Base-by-base conservation (phyloP, 1,140 invertebrate genomes). In the Panulirus ornatus region DNA sequence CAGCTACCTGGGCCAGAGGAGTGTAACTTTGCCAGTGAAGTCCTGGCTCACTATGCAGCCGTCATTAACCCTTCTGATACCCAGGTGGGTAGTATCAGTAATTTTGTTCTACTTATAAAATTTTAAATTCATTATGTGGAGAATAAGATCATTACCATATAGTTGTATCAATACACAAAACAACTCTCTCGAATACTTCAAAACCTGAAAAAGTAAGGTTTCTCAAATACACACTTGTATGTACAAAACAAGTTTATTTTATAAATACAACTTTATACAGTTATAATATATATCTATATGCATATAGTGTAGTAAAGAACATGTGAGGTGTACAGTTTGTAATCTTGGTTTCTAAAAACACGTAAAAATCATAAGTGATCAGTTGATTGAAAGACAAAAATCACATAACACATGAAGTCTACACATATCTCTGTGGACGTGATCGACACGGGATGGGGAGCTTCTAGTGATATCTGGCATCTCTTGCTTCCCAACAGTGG, bases 241-340 rank as follows among this genome's bases (percentile, higher is more conserved):
- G 88, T 89, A 89, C 88, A 89, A 89, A 89, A 89, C 81, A 83
- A 89, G 71, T 89, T 89, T 89, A 89, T 89, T 89, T 89, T 89
- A 89, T 89, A 89, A 89, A 89, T 89, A 89, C 88, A 89, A 76
- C 79, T 89, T 89, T 89, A 89, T 89, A 89, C 88, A 89, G 79
- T 89, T 73, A 89, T 81, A 89, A 89, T 89, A 89, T 89, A 89
- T 83, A 89, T 89, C 81, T 89, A 82, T 89, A 89, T 89, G 88
- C 88, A 83, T 83, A 82, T 73, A 81, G 88, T 89, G 88, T 89
- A 89, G 78, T 89, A 54, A 89, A 89, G 88, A 89, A 89, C 79
- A 89, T 82, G 88, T 89, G 88, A 89, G 87, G 88, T 89, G 88
- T 83, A 89, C 66, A 83, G 34, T 87, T 73, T 83, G 51, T 89